These are phyloP conservation scores for Drosophila nebulosa DNA, from an alignment of 1,140 invertebrate species.

Conservation along the genomic window DNA sequence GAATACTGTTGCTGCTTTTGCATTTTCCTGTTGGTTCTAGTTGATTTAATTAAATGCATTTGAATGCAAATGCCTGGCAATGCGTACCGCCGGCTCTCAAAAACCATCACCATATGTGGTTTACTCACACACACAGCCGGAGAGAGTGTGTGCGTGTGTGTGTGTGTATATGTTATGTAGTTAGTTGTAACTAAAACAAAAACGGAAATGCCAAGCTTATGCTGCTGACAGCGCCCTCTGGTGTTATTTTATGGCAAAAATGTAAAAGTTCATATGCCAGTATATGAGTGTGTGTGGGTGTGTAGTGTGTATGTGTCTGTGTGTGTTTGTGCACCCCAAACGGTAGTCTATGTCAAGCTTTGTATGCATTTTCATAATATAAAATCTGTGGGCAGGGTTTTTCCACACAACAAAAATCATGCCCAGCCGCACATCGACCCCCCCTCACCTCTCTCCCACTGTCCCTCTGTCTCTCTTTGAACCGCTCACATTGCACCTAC, in stretches of 20 bases:
- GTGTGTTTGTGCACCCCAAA: background rate
- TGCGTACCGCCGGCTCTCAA: slow-evolving; percentile 56
- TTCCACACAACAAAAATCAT: background rate
- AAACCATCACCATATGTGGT: slow-evolving; percentile 58
- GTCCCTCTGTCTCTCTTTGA: background rate
- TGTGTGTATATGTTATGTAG: slow-evolving; percentile 14
- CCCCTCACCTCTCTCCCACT: background rate
- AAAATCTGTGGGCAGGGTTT: slow-evolving; percentile 18
- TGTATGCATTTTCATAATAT: slow-evolving; percentile 50
- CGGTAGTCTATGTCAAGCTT: background rate
- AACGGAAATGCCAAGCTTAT: slow-evolving; percentile 69
- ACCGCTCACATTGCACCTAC: background rate
- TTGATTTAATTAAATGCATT: slow-evolving; percentile 77
- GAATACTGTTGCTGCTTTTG: slow-evolving; percentile 44
- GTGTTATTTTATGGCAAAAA: slow-evolving; percentile 72
- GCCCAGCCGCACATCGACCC: background rate
- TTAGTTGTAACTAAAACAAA: slow-evolving; percentile 69
- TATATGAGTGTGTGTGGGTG: background rate
- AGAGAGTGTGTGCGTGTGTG: slow-evolving; percentile 1
- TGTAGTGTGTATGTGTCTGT: background rate
- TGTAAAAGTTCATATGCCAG: slow-evolving; percentile 34
- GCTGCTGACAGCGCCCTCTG: slow-evolving; percentile 71
- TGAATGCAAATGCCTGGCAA: slow-evolving; percentile 73
- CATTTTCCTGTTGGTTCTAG: slow-evolving; percentile 74
- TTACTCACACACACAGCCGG: slow-evolving; percentile 21